Conservation (phyloP, 2,113 vertebrate species). For the Oryzias melastigma region DNA sequence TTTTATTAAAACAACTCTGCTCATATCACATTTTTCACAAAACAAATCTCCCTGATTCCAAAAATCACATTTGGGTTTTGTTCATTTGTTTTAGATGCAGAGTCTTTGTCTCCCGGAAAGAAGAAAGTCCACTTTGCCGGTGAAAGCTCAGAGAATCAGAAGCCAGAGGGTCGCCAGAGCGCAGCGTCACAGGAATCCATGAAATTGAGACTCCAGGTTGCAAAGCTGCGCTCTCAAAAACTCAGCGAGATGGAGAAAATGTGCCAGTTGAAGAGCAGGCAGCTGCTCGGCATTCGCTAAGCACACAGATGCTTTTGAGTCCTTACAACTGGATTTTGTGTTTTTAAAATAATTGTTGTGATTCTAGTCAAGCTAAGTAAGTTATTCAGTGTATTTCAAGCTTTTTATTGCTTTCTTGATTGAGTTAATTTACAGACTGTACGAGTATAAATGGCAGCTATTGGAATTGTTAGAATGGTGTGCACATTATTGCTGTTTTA, state of each 20-base stretch:
- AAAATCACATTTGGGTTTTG: neutral
- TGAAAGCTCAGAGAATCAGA: slow-evolving; percentile 82
- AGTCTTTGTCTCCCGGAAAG: slow-evolving; percentile 75
- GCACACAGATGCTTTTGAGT: neutral
- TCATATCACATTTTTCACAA: neutral
- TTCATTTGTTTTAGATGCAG: slow-evolving; percentile 68
- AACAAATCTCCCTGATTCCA: neutral
- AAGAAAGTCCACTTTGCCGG: slow-evolving; percentile 86
- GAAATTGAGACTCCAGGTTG: slow-evolving; percentile 80
- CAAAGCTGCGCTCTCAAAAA: slow-evolving; percentile 78
- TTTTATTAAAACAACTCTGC: neutral
- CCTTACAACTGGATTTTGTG: slow-evolving; percentile 27
- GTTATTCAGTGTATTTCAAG: neutral
- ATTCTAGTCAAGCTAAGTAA: neutral
- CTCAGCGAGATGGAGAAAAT: slow-evolving; percentile 81
- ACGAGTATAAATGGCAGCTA: slow-evolving; percentile 7
- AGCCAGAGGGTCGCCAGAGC: slow-evolving; percentile 30
- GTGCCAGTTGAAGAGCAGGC: slow-evolving; percentile 83
- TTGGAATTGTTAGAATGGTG: slow-evolving; percentile 1
- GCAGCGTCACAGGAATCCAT: slow-evolving; percentile 73
- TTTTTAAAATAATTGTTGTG: slow-evolving; percentile 31
- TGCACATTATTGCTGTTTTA: neutral
- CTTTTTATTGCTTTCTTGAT: neutral
- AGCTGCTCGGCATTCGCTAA: slow-evolving; percentile 88
- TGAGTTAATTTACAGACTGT: neutral